Evolutionary conservation across 2,888 invertebrate species (phyloP).

Genomic region (Catonia carolina): DNA sequence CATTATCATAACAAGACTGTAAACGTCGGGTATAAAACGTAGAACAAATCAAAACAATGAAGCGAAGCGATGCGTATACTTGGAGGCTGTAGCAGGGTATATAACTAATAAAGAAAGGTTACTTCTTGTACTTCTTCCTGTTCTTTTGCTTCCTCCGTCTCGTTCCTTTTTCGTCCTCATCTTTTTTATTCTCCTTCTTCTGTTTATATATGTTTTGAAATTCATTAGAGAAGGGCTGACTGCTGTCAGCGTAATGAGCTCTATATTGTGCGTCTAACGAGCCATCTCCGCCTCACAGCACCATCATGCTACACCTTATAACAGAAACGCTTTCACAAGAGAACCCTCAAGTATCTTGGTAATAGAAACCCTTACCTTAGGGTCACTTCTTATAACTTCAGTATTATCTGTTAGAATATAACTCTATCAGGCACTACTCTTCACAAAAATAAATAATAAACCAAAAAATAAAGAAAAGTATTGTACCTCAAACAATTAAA

Average conservation of each 20-base stretch:
- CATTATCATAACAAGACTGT: conserved; percentile 18
- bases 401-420: too few species aligned
- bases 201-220: conserved; percentile 12
- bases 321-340: too few species aligned
- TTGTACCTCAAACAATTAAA: too few species aligned
- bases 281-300: neutral
- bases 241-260: conserved; percentile 15
- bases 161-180: neutral
- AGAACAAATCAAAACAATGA: conserved; percentile 14
- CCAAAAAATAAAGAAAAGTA: too few species aligned
- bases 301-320: too few species aligned
- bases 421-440: too few species aligned
- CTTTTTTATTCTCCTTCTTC: too few species aligned
- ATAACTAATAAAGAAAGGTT: conserved; percentile 5
- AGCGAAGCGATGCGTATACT: neutral
- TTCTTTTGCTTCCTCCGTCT: neutral
- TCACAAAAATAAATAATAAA: too few species aligned
- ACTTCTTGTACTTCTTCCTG: neutral
- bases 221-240: conserved; percentile 8
- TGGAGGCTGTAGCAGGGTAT: neutral
- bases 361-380: too few species aligned
- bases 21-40: conserved; percentile 11
- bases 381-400: too few species aligned
- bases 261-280: conserved; percentile 14
- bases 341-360: too few species aligned